These are phyloP conservation scores for Eublepharis macularius DNA, from an alignment of 2,113 vertebrate genomes.

Conservation along the genomic window DNA sequence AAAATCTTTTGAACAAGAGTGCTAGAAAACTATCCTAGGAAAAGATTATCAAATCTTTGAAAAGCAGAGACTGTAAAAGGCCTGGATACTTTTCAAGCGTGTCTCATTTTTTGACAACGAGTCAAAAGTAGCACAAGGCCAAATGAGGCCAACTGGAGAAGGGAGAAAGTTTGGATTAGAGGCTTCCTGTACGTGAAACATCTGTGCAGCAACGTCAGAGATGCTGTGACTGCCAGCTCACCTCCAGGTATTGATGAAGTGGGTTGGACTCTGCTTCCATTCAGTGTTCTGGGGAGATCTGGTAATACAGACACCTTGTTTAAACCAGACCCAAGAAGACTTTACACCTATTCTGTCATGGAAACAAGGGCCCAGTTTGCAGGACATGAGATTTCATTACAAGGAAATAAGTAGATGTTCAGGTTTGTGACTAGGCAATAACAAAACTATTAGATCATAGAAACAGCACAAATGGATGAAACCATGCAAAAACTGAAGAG, in stretches of 20 bases:
- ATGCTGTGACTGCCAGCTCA: not conserved
- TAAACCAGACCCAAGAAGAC: not conserved
- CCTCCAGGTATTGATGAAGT: not conserved
- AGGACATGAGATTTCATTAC: not conserved
- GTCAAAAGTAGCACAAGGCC: conserved; percentile 11
- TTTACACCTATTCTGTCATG: not conserved
- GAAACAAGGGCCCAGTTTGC: not conserved
- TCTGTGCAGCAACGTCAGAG: conserved; percentile 41
- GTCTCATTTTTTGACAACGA: conserved; percentile 55
- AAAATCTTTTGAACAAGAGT: not conserved
- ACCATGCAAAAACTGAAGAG: not conserved
- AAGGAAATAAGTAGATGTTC: not conserved
- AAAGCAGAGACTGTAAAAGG: not conserved
- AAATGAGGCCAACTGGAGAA: conserved; percentile 54
- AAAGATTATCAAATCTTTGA: not conserved
- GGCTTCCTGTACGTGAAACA: conserved; percentile 68
- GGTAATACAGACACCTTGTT: not conserved
- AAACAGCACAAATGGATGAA: not conserved
- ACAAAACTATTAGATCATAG: not conserved
- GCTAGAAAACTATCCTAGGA: not conserved
- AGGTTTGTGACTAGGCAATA: not conserved
- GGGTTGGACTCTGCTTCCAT: not conserved
- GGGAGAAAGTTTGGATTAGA: conserved; percentile 56
- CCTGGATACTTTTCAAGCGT: conserved; percentile 48
- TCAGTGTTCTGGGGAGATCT: not conserved